These are phyloP conservation scores for Dorcus parallelipipedus DNA, from an alignment of 2,888 invertebrate genomes.

Conservation along the genomic window DNA sequence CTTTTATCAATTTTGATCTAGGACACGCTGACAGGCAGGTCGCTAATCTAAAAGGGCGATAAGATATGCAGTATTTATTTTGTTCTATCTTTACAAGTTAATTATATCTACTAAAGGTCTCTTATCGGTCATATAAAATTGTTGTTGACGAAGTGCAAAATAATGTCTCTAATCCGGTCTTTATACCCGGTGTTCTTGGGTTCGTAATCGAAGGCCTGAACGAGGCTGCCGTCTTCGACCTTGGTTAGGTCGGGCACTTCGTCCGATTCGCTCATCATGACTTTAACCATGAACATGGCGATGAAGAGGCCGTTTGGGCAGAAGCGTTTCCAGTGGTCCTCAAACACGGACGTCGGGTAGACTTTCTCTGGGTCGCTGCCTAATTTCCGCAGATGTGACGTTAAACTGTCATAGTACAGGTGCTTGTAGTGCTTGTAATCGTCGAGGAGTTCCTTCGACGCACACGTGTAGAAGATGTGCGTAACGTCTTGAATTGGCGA, in stretches of 20 bases:
- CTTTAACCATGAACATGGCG: slow-evolving; percentile 27
- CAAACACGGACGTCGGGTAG: slow-evolving; percentile 29
- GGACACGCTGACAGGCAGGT: no score
- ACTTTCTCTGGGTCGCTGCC: slow-evolving; percentile 22
- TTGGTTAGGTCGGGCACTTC: slow-evolving; percentile 23
- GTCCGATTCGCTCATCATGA: slow-evolving; percentile 28
- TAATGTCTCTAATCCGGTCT: not conserved
- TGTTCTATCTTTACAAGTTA: no score
- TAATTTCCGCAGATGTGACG: not conserved
- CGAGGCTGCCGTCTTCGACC: not conserved
- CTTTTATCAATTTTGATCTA: no score
- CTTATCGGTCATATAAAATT: not conserved
- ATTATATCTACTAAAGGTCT: no score
- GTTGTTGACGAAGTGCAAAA: slow-evolving; percentile 3
- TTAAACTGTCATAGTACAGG: slow-evolving; percentile 11
- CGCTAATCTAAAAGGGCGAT: no score
- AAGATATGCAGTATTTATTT: no score
- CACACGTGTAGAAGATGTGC: slow-evolving; percentile 11
- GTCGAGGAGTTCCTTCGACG: slow-evolving; percentile 5
- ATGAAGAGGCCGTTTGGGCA: slow-evolving; percentile 29
- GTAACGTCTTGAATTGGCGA: slow-evolving; percentile 15
- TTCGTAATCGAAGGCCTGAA: slow-evolving; percentile 1
- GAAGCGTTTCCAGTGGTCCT: slow-evolving; percentile 29
- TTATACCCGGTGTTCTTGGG: slow-evolving; percentile 2
- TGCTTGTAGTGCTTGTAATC: slow-evolving; percentile 7